These are phyloP conservation scores for Epinephelus fuscoguttatus DNA, from an alignment of 2,113 vertebrate genomes.

Conservation along the genomic window DNA sequence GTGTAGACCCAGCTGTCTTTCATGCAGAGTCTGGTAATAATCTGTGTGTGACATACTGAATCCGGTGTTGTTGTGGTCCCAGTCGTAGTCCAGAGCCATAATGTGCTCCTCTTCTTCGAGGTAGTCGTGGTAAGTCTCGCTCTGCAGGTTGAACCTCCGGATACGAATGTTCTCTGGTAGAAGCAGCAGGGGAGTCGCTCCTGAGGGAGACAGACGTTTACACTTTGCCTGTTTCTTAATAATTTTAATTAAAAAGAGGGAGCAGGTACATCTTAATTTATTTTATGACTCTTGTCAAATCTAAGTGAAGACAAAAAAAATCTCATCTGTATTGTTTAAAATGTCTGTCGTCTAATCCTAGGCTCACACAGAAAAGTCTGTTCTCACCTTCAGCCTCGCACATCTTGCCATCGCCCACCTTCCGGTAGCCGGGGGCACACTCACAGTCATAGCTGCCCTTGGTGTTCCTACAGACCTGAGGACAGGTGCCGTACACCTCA, in stretches of 20 bases:
- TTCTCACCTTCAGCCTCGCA: slow-evolving; percentile 90
- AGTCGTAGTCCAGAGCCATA: slow-evolving; percentile 92
- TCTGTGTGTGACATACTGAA: slow-evolving; percentile 84
- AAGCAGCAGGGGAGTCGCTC: slow-evolving; percentile 88
- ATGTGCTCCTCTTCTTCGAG: slow-evolving; percentile 90
- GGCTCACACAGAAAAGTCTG: neutral
- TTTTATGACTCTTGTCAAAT: neutral
- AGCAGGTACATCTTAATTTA: neutral
- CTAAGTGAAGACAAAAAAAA: neutral
- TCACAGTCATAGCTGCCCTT: slow-evolving; percentile 93
- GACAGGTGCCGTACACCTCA: slow-evolving; percentile 88
- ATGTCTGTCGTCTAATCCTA: neutral
- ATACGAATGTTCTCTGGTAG: slow-evolving; percentile 92
- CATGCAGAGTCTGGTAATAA: too few species aligned
- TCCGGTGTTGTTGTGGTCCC: slow-evolving; percentile 91
- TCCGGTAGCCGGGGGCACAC: slow-evolving; percentile 90
- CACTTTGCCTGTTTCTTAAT: neutral
- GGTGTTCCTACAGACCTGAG: slow-evolving; percentile 91
- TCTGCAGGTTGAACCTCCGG: slow-evolving; percentile 91
- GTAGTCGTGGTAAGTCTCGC: slow-evolving; percentile 90
- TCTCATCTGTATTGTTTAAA: neutral
- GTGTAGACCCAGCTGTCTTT: neutral
- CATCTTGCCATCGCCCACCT: slow-evolving; percentile 86
- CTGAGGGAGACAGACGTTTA: slow-evolving; percentile 70
- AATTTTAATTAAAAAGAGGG: neutral